Conservation (phyloP, 2,797 vertebrate species). For the Prionace glauca region DNA sequence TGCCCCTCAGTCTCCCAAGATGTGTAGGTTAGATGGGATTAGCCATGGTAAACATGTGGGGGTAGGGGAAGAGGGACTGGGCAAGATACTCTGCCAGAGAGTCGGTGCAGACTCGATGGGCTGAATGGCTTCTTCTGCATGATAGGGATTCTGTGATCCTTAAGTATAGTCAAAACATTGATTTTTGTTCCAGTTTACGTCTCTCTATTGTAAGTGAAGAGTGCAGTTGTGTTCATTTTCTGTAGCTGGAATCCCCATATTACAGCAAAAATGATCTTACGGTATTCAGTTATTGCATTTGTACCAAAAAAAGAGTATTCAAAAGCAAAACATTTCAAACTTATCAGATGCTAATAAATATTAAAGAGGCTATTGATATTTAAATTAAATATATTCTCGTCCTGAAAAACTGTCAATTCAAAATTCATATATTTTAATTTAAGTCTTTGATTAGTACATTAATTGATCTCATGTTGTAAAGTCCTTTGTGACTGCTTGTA, state of each 20-base stretch:
- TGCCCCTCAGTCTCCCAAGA: too few species aligned
- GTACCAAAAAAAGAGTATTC: background rate
- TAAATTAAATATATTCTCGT: background rate
- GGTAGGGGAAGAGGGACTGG: too few species aligned
- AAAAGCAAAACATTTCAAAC: background rate
- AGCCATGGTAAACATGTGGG: too few species aligned
- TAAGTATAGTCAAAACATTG: background rate
- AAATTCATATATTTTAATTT: conserved; percentile 1
- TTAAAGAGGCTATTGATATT: background rate
- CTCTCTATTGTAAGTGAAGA: background rate
- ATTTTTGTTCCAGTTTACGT: background rate
- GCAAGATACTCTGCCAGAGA: too few species aligned
- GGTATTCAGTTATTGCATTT: background rate
- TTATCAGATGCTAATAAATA: background rate
- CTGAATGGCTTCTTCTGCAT: too few species aligned
- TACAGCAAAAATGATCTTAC: background rate
- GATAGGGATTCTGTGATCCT: too few species aligned
- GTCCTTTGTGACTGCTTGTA: background rate
- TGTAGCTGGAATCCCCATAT: background rate
- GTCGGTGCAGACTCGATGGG: too few species aligned
- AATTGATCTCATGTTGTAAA: background rate
- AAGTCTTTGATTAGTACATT: background rate
- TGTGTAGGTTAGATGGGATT: too few species aligned
- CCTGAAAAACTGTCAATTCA: background rate
- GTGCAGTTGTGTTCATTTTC: background rate